These are phyloP conservation scores for Sciurus carolinensis DNA, from an alignment of 2,797 vertebrate species.

Conservation along the genomic window DNA sequence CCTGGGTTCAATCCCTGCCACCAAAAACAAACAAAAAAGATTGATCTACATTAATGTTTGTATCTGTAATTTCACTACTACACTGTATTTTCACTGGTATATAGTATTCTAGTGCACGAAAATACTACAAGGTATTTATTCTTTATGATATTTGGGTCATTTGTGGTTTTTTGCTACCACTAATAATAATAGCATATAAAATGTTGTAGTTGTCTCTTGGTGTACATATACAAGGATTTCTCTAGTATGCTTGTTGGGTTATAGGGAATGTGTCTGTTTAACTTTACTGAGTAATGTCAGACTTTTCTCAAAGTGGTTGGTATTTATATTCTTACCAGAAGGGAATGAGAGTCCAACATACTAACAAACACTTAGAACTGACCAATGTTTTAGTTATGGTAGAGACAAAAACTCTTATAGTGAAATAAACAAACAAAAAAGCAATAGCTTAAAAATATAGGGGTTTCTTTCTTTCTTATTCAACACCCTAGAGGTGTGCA, in stretches of 20 bases:
- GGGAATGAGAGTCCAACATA: neutral
- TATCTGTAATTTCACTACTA: neutral
- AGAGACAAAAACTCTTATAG: neutral
- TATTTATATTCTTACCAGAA: neutral
- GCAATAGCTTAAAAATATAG: neutral
- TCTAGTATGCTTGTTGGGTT: neutral
- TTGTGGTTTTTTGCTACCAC: neutral
- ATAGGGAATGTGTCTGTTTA: neutral
- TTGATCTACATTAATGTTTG: neutral
- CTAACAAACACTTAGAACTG: neutral
- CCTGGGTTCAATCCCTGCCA: neutral
- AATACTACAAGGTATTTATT: neutral
- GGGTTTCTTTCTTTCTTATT: neutral
- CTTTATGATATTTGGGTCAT: neutral
- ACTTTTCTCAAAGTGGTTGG: neutral
- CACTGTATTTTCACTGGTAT: neutral
- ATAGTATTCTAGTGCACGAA: neutral
- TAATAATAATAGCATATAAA: neutral
- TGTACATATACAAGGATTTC: neutral
- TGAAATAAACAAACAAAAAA: neutral
- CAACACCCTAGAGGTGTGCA: neutral
- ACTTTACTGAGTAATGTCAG: neutral
- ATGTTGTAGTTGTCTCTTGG: neutral
- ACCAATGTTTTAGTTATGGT: neutral
- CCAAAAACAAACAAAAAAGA: neutral